Evolutionary conservation across 2,888 invertebrate species (phyloP), one percentile per base, ranked within the genome.

Genomic region (Drosophila antonietae): DNA sequence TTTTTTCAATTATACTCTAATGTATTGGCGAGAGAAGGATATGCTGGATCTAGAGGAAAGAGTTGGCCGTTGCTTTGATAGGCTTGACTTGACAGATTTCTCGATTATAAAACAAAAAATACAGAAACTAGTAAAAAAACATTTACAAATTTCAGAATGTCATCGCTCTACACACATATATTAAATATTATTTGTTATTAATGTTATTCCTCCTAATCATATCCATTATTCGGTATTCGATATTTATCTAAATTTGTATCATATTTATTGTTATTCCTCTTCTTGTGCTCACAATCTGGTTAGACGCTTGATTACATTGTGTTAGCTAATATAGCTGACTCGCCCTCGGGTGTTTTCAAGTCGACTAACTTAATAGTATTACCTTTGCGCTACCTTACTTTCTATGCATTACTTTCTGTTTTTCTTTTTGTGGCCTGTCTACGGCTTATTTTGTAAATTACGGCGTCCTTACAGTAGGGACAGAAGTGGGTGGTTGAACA

Each of bases 381-480:
- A 49, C 31, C 47, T 59, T 31, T 41, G 8, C 39, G 8, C 39
- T n/a, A 8, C 39, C 20, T 55, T 28, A 31, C 49, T 47, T 59
- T 12, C 47, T 51, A 47, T 62, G 46, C 59, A 53, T 63, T 62
- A 55, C 52, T 59, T 62, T 66, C 56, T 56, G 28, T 15, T 57
- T 66, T 49, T 64, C 58, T 55, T 73, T 60, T 71, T 70, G 75
- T 55, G 71, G 71, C 37, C 75, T 77, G 85, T 81, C 80, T 88
- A 73, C 85, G 73, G 85, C 75, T 87, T 89, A 77, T 87, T 81
- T 87, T 76, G 81, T 75, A 87, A 84, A 88, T 84, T 80, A 83
- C 81, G 74, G 62, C 69, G 56, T 64, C 55, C 69, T 60, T 61
- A 35, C 33, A 47, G 33, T 33, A n/a, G 41, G 46, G 20, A 10